Evolutionary conservation across 2,888 invertebrate genomes (phyloP).

Genomic region (Andricus curvator): DNA sequence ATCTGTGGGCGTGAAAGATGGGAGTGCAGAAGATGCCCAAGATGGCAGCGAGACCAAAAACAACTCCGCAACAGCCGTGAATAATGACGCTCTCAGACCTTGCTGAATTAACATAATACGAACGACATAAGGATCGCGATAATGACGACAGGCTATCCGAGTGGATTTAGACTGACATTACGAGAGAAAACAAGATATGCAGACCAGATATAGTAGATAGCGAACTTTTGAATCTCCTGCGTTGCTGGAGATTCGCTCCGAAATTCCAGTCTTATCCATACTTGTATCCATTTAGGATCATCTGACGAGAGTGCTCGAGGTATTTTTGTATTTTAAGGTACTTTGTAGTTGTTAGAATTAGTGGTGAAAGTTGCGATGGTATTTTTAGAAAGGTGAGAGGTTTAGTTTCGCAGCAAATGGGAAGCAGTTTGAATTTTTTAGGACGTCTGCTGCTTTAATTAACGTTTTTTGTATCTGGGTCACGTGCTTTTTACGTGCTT

Average conservation of each 20-base stretch:
- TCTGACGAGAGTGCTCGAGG: not conserved
- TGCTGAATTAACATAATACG: constrained; percentile 35
- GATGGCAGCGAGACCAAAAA: constrained; percentile 42
- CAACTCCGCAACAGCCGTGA: constrained; percentile 24
- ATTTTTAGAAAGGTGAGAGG: constrained; percentile 17
- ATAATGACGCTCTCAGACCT: constrained; percentile 21
- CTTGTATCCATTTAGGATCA: not conserved
- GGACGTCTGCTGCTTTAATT: not conserved
- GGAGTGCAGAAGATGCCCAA: constrained; percentile 27
- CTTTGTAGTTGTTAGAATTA: not conserved
- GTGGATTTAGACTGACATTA: not conserved
- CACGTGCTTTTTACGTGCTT: not conserved
- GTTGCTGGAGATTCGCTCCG: constrained; percentile 18
- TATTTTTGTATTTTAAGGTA: not conserved
- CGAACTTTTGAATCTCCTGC: constrained; percentile 30
- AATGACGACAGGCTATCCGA: constrained; percentile 24
- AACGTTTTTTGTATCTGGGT: constrained; percentile 6
- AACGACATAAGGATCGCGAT: not conserved
- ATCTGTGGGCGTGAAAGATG: constrained; percentile 33
- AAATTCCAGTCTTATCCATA: not conserved
- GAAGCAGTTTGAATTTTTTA: constrained; percentile 31
- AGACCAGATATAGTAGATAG: not conserved
- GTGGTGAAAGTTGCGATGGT: constrained; percentile 2
- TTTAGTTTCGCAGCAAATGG: constrained; percentile 8
- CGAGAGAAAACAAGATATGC: constrained; percentile 5